Base-by-base conservation (phyloP, 2,113 vertebrate genomes). In the Phocoena phocoena region DNA sequence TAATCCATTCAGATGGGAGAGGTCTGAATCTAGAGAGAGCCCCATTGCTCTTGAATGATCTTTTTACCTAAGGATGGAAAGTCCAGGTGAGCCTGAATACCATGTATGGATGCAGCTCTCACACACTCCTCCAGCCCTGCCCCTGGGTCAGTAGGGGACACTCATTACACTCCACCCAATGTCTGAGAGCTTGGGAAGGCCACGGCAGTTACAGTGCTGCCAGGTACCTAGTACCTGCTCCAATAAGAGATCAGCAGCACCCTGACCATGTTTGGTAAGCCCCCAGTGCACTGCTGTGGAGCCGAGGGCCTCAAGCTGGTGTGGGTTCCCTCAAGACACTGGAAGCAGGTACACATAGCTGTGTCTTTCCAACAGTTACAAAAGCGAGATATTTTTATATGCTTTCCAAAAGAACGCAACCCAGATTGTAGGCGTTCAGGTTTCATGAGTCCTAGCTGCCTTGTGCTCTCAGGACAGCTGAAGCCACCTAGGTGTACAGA, bases 221-320 rank as follows among this genome's bases (percentile, higher is more conserved):
- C 26, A 28, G 58, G 36, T 41, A 5, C 4, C 8, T 36, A 20
- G 1, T 13, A 15, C 58, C 80, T 13, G 26, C 15, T 20, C 38
- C 38, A 31, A 20, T 12, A 8, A 71, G 85, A 21, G 25, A 25
- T 36, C 8, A 9, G 9, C 44, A 23, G 41, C 11, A 3, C 62
- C 11, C 36, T 4, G 62, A 33, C 31, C 11, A 3, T 1, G 13
- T 1, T 7, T 58, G 55, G 8, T 26, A 53, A 38, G 13, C 4
- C n/a, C 47, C 31, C 7, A 10, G 62, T 1, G 12, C 2, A 0
- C 4, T 7, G 8, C 58, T 4, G 47, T 25, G 63, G 26, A 5
- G 47, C 1, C 0, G 0, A 8, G n/a, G 4, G 1, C 8, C n/a
- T 55, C 12, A 2, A 9, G 26, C 47, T 28, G 20, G 28, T 17